Evolutionary conservation across 2,113 vertebrate genomes (phyloP), one percentile per base, ranked within the genome.

Genomic region (Hyperoodon ampullatus): DNA sequence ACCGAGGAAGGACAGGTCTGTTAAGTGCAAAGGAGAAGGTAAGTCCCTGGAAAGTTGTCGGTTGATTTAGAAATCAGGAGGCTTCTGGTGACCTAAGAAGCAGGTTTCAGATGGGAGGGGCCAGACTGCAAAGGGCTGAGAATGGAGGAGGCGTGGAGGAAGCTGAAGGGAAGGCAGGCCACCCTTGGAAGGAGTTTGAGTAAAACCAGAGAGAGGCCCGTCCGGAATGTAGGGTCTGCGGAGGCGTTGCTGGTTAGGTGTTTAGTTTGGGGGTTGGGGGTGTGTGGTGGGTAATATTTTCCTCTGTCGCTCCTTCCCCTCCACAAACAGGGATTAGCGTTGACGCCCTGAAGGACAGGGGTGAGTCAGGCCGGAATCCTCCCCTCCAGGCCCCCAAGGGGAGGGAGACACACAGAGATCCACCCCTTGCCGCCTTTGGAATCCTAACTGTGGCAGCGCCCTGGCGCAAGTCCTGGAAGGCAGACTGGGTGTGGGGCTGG

Each of bases 381-480:
- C 28, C 42, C 13, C 63, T 42, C 15, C 21, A n/a, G 26, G 9
- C 13, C 16, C 1, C 1, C 4, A 1, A 14, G 24, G 39, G n/a
- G 21, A 39, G 42, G 19, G 11, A 23, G 8, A 5, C 7, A 15
- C 23, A 33, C 26, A 58, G 7, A 66, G 66, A 16, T 44, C 58
- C 58, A 13, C 8, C 9, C 8, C 13, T 50, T 8, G 28, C 4
- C 8, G 55, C 50, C 71, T 28, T 72, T 44, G 39, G 23, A 39
- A 72, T 72, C 70, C 35, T 72, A 42, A 42, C 26, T 44, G 39
- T 72, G 71, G 39, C 24, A 26, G 23, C 24, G 39, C 60, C 24
- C 23, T 61, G 60, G 23, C 14, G 50, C 3, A 50, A 50, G 50
- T 50, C 50, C 50, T 50, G 50, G 14, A 33, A 33, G n/a, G 23